phyloP scores from a whole-genome alignment of 2,888 invertebrate species.

The Nasonovia ribisnigri region DNA sequence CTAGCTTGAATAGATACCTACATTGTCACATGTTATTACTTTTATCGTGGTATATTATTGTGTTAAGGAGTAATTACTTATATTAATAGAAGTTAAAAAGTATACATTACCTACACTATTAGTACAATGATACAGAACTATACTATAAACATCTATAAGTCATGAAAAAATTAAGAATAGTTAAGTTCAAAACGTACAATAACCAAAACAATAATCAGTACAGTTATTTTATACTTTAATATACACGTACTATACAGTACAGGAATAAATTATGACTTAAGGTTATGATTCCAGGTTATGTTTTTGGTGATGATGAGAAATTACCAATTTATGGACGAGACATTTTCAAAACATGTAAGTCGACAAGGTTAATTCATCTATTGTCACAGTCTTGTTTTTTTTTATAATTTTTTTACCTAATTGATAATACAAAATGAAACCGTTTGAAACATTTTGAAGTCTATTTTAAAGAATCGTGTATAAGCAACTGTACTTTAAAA shows the following conservation, averaged over 20 bases:
- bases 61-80: no score
- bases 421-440: background rate
- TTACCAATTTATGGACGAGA: rapidly evolving
- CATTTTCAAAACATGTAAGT: background rate
- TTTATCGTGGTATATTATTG: no score
- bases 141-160: no score
- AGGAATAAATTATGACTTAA: background rate
- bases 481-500: background rate
- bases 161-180: no score
- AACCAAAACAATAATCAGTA: no score
- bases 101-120: no score
- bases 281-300: background rate
- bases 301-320: rapidly evolving
- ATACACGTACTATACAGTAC: background rate
- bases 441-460: background rate
- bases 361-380: background rate
- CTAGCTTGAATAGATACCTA: no score
- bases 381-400: background rate
- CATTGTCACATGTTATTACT: no score
- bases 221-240: background rate
- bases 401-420: background rate
- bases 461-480: background rate
- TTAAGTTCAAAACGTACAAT: no score
- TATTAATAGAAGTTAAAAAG: no score
- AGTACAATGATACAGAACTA: no score